phyloP scores from a whole-genome alignment of 2,888 invertebrate genomes.

The Melanophora roralis region DNA sequence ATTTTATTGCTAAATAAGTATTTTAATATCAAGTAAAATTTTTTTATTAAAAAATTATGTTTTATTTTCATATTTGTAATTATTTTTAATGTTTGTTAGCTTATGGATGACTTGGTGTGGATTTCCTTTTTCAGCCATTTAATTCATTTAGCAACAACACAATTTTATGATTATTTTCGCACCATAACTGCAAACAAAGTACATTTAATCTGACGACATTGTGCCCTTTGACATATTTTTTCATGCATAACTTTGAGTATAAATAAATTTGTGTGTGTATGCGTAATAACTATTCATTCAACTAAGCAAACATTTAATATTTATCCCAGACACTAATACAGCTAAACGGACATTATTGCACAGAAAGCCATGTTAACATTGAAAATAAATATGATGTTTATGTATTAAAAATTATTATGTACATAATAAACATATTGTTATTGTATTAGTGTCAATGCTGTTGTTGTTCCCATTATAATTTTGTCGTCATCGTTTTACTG shows the following conservation, averaged over 20 bases:
- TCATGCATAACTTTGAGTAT: no score
- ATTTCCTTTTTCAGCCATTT: constrained; percentile 34
- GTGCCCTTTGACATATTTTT: constrained; percentile 37
- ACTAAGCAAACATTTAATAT: constrained; percentile 28
- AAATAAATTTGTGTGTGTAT: background rate
- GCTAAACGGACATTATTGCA: background rate
- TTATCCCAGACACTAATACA: constrained; percentile 9
- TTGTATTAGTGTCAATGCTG: constrained; percentile 24
- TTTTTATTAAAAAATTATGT: no score
- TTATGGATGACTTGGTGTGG: background rate
- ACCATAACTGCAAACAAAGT: constrained; percentile 48
- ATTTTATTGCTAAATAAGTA: no score
- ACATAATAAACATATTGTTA: constrained; percentile 60
- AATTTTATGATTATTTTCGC: constrained; percentile 60
- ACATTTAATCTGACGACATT: constrained; percentile 53
- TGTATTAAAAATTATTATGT: constrained; percentile 54
- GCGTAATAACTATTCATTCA: constrained; percentile 31
- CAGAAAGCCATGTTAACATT: background rate
- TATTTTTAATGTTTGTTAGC: constrained; percentile 26
- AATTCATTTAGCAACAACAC: constrained; percentile 60
- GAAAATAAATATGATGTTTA: constrained; percentile 11
- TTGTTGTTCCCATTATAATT: constrained; percentile 23
- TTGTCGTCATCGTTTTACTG: constrained; percentile 45
- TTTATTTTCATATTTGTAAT: constrained; percentile 35
- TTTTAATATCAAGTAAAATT: no score